Evolutionary conservation across 2,113 vertebrate genomes (phyloP), one percentile per base, ranked within the genome.

Genomic region (Etheostoma spectabile): DNA sequence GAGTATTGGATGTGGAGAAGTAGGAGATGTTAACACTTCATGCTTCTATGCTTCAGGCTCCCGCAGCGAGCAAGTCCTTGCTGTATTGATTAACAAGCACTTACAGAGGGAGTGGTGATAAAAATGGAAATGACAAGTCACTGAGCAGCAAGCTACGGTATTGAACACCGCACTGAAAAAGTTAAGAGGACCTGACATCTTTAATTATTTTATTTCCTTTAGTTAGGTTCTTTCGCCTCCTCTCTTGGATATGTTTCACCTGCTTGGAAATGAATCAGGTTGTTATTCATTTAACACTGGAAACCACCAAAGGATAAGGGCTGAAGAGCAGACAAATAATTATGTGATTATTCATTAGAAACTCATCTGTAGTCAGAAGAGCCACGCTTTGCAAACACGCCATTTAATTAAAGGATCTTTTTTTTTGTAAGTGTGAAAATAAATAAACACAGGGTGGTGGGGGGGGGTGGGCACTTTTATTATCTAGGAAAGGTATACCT

Each of bases 71-170:
- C 52, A 6, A 67, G 86, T 80, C 78, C 21, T 51, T 76, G 74
- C 77, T 86, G 80, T 89, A 93, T 93, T 86, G 87, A 93, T 92
- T 87, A 91, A 78, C 85, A 84, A 55, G 69, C 89, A 82, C 59
- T 86, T 79, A 79, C 51, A 73, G 45, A 84, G 24, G 60, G 6
- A 81, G 75, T 38, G 74, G 82, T 86, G 77, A 86, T 90, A 84
- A 83, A 93, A 91, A 88, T 89, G 71, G 70, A 90, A 86, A 80
- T 72, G 85, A 88, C 80, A 90, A 85, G 86, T 48, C 80, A 87
- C 27, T 91, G 86, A 92, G 70, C 87, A 87, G 45, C 52, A 69
- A 22, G 48, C 60, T 60, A 66, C 16, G 59, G 11, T 73, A 79
- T 35, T 61, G 69, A 70, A 38, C 60, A 74, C 30, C 56, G 16